A percentile compares a stretch with the other conserved stretches of the same genome.
These are phyloP conservation scores for Protonemura montana DNA, from an alignment of 2,888 invertebrate genomes.

Conservation along the genomic window DNA sequence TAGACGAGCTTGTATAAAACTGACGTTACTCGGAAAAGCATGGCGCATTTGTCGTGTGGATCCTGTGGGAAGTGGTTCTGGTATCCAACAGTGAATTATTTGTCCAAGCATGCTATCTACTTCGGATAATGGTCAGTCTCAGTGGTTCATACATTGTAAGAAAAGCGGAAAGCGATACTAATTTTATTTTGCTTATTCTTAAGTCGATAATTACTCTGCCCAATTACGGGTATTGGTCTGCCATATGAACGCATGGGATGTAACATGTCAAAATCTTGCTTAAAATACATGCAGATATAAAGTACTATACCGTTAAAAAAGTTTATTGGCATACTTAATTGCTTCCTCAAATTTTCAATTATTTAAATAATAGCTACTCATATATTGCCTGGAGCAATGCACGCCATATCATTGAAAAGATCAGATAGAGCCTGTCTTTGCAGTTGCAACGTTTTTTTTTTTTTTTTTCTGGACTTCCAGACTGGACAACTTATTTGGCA, in stretches of 20 bases:
- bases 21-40: constrained; percentile 18
- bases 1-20: constrained; percentile 42
- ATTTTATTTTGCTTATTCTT: constrained; percentile 13
- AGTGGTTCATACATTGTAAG: constrained; percentile 29
- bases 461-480: neutral
- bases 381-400: too few relatives aligned
- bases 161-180: neutral
- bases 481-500: neutral
- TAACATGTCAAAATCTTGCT: too few relatives aligned
- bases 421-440: neutral
- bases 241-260: too few relatives aligned
- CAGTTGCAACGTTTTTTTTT: neutral
- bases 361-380: too few relatives aligned
- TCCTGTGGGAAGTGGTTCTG: constrained; percentile 19
- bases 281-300: too few relatives aligned
- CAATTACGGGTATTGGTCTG: too few relatives aligned
- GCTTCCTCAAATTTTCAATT: too few relatives aligned
- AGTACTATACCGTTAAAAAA: too few relatives aligned
- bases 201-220: neutral
- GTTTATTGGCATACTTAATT: too few relatives aligned
- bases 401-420: too few relatives aligned
- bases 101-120: constrained; percentile 44
- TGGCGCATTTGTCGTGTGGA: constrained; percentile 31
- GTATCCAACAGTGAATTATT: neutral
- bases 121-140: constrained; percentile 48